These are phyloP conservation scores for Leucopsar rothschildi DNA, from an alignment of 2,113 vertebrate species.

Conservation along the genomic window DNA sequence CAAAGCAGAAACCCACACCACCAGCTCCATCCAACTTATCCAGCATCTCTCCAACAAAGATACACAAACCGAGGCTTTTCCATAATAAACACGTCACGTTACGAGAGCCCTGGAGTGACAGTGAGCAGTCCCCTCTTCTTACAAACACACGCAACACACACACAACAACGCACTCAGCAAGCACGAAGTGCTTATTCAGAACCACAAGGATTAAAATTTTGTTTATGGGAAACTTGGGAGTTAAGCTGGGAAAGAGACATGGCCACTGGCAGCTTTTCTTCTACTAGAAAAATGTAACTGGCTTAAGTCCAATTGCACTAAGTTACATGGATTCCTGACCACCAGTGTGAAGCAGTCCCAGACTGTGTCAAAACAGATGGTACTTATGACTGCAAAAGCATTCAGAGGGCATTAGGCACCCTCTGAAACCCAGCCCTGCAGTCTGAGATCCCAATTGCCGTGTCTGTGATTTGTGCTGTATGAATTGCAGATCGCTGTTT, in stretches of 20 bases:
- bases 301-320: not conserved
- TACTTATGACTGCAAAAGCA: not conserved
- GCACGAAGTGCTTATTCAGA: not conserved
- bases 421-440: not conserved
- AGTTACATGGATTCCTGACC: conserved; percentile 13
- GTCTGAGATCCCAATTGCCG: not conserved
- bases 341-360: not conserved
- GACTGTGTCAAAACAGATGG: conserved; percentile 23
- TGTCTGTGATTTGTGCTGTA: not conserved
- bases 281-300: not conserved
- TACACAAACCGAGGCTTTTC: not conserved
- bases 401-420: not conserved
- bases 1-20: not conserved
- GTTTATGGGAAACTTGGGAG: not conserved
- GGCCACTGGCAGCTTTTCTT: not conserved
- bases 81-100: not conserved
- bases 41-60: not conserved
- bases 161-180: not conserved
- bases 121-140: not conserved
- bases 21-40: not conserved
- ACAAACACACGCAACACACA: not conserved
- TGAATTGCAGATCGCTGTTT: not conserved
- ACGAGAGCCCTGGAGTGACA: not conserved
- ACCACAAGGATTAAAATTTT: not conserved
- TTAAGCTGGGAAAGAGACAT: not conserved